Conservation (phyloP, 2,797 vertebrate genomes). For the Falco naumanni region DNA sequence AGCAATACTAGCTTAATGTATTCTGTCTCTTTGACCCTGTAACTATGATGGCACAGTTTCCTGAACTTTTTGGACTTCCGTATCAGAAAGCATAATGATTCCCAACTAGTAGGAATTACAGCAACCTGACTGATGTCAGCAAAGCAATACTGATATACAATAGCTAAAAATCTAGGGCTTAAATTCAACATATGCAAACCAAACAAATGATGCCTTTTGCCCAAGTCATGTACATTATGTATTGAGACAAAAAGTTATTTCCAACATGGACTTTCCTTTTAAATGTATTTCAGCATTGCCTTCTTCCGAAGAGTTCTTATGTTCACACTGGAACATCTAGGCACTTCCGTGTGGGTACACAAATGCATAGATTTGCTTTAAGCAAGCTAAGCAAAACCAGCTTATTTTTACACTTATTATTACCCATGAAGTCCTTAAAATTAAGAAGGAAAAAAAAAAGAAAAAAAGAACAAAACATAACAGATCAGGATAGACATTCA, state of each 20-base stretch:
- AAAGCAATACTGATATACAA: not conserved
- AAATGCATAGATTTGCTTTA: not conserved
- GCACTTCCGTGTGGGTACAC: not conserved
- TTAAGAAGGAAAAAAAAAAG: not conserved
- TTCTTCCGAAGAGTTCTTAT: not conserved
- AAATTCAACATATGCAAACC: not conserved
- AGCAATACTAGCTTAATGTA: not conserved
- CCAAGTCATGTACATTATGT: not conserved
- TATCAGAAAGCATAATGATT: not conserved
- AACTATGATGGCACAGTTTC: not conserved
- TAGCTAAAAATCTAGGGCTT: not conserved
- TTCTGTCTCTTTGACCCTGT: not conserved
- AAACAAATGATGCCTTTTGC: not conserved
- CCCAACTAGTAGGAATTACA: not conserved
- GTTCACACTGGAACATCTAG: not conserved
- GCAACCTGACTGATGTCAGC: not conserved
- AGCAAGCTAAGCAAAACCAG: not conserved
- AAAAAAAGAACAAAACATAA: not conserved
- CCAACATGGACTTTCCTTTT: not conserved
- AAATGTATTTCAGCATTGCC: not conserved
- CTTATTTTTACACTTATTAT: not conserved
- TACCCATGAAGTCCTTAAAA: not conserved
- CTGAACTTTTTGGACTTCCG: not conserved
- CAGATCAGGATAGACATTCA: not conserved
- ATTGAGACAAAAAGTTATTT: not conserved